Evolutionary conservation across 23 tunicate genomes (phyloP).

Genomic region (Phallusia fumigata): DNA sequence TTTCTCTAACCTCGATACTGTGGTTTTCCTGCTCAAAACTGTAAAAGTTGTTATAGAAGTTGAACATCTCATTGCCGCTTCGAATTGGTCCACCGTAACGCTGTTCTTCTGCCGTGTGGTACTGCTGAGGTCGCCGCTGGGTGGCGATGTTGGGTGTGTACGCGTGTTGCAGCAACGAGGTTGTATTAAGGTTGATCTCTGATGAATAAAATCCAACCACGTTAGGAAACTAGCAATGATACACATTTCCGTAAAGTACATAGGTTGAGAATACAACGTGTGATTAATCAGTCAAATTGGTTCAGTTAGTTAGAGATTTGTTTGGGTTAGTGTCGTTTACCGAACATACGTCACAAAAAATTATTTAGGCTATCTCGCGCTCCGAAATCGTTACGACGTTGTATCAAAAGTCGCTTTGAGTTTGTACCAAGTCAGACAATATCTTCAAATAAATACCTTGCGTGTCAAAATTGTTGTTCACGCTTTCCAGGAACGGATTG

Average conservation of each 20-base stretch:
- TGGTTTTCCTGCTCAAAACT: not conserved
- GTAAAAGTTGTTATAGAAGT: slow-evolving; percentile 20
- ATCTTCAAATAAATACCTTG: not conserved
- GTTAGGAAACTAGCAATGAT: too few species aligned
- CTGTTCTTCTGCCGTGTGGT: not conserved
- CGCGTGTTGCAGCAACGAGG: slow-evolving; percentile 49
- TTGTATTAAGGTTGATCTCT: slow-evolving; percentile 66
- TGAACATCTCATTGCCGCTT: slow-evolving; percentile 26
- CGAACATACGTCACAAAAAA: too few species aligned
- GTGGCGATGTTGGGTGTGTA: slow-evolving; percentile 18
- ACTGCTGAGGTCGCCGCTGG: not conserved
- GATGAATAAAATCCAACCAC: not conserved
- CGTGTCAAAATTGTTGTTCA: not conserved
- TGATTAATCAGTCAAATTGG: too few species aligned
- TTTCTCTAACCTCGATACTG: not conserved
- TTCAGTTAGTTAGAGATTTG: too few species aligned
- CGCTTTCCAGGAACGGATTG: slow-evolving; percentile 6
- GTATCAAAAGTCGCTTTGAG: not conserved
- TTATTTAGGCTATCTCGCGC: too few species aligned
- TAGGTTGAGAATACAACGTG: too few species aligned
- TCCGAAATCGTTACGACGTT: not conserved
- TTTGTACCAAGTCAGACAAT: not conserved
- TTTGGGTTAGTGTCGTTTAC: too few species aligned
- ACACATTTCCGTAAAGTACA: too few species aligned
- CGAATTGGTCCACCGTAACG: slow-evolving; percentile 76